A percentile compares a stretch with the other conserved stretches of the same genome.
Evolutionary conservation across 2,888 invertebrate genomes (phyloP).

Genomic region (Drosophila emarginata): DNA sequence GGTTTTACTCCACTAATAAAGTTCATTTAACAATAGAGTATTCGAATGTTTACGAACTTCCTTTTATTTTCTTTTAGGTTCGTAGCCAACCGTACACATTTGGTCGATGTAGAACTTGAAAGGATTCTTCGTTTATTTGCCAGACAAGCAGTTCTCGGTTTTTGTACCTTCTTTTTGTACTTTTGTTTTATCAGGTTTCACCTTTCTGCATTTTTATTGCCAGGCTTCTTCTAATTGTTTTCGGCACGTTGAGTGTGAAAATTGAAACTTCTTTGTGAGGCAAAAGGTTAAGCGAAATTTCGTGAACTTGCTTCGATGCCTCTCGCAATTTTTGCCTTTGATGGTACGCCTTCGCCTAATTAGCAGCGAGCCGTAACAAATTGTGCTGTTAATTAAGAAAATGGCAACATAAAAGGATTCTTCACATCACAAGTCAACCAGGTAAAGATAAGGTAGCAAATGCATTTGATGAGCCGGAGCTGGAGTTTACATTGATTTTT

Average conservation of each 20-base stretch:
- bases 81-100: not conserved
- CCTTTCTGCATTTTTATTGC: conserved; percentile 12
- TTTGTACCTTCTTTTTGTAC: conserved; percentile 3
- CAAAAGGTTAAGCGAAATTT: conserved; percentile 33
- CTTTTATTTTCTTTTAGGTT: not conserved
- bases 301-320: conserved; percentile 57
- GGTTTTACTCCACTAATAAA: not conserved
- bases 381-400: conserved; percentile 59
- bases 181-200: conserved; percentile 15
- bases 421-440: conserved; percentile 34
- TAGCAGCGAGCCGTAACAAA: conserved; percentile 55
- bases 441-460: conserved; percentile 10
- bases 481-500: not conserved
- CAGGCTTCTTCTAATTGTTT: conserved; percentile 54
- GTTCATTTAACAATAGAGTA: not conserved
- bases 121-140: conserved; percentile 24
- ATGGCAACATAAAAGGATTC: conserved; percentile 42
- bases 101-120: conserved; percentile 18
- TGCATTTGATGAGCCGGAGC: conserved; percentile 11
- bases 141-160: conserved; percentile 15
- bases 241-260: conserved; percentile 46
- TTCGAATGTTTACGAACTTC: not conserved
- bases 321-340: conserved; percentile 50
- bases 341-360: conserved; percentile 53
- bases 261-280: conserved; percentile 41